Evolutionary conservation across 1,140 invertebrate species (phyloP).

Genomic region (Brachystomella parvula): DNA sequence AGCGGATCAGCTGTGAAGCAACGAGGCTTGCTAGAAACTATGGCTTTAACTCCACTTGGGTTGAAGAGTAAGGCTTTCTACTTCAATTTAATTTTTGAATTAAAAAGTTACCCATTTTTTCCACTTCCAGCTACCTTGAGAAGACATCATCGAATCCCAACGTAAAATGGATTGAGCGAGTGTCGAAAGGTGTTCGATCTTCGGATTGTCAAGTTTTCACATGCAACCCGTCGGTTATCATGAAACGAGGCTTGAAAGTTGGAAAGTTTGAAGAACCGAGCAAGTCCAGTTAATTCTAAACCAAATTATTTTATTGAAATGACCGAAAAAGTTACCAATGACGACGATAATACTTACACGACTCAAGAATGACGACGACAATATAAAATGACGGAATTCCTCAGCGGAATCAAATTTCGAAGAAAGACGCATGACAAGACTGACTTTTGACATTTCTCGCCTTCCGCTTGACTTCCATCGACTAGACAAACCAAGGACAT

Average conservation of each 20-base stretch:
- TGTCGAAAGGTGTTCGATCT: not conserved
- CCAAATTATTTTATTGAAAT: too few relatives aligned
- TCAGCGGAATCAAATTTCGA: too few relatives aligned
- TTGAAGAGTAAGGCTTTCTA: not conserved
- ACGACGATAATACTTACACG: too few relatives aligned
- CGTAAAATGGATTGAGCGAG: conserved; percentile 7
- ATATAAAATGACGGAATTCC: too few relatives aligned
- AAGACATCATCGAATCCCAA: not conserved
- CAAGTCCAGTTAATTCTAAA: too few relatives aligned
- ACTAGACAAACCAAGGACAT: too few relatives aligned
- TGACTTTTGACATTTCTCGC: too few relatives aligned
- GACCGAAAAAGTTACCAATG: too few relatives aligned
- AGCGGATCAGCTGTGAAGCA: conserved; percentile 8
- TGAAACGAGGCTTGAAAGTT: not conserved
- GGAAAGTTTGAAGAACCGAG: not conserved
- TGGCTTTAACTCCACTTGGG: conserved; percentile 2
- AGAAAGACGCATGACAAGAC: too few relatives aligned
- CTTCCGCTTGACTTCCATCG: too few relatives aligned
- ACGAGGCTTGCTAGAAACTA: not conserved
- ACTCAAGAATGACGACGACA: too few relatives aligned
- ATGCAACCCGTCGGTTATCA: not conserved
- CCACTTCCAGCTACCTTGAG: not conserved
- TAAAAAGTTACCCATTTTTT: not conserved
- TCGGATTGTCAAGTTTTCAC: not conserved
- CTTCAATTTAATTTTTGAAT: not conserved